Evolutionary conservation across 2,888 invertebrate genomes (phyloP), one percentile per base, ranked within the genome.

Genomic region (Gastracanthus pulcherrimus): DNA sequence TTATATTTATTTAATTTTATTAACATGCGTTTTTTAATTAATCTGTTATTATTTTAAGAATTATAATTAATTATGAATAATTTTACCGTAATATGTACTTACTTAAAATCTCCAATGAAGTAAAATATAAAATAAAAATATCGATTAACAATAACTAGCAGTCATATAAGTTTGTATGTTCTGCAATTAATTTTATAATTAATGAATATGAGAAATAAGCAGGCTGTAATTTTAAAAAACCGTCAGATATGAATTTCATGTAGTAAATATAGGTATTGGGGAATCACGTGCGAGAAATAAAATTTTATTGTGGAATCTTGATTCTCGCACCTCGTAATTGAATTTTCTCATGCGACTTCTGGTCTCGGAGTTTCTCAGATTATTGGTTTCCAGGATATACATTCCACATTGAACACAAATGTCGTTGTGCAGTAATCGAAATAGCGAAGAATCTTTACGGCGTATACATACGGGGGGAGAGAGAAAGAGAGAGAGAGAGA

Each of bases 271-370:
- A 9, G 45, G 29, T 74, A 77, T 62, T 45, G 34, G 9, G 9
- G 60, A 82, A 76, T 82, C 82, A 82, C 80, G 76, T 38, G 74
- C 76, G 72, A 69, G 70, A 60, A 48, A 67, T 82, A 79, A 82
- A 75, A 82, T 79, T 79, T 79, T 82, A 82, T 79, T 19, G 36
- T 9, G 66, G 66, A 67, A 76, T 79, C 71, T 58, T 51, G 72
- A 76, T 67, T 66, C 78, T 60, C 51, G 67, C 38, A n/a, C 67
- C 58, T 60, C 71, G 69, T 76, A 72, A 82, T 80, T 82, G 80
- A 74, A 82, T 82, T 82, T 80, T 76, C 80, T 62, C 74, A 51
- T 55, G 69, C 69, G 67, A 76, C 71, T 76, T 69, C 34, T 16
- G 64, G 19, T 66, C 41, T 77, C 48, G 55, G 41, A 64, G 23